These are phyloP conservation scores for Nautilus pompilius DNA, from an alignment of 1,140 invertebrate genomes.

Conservation along the genomic window DNA sequence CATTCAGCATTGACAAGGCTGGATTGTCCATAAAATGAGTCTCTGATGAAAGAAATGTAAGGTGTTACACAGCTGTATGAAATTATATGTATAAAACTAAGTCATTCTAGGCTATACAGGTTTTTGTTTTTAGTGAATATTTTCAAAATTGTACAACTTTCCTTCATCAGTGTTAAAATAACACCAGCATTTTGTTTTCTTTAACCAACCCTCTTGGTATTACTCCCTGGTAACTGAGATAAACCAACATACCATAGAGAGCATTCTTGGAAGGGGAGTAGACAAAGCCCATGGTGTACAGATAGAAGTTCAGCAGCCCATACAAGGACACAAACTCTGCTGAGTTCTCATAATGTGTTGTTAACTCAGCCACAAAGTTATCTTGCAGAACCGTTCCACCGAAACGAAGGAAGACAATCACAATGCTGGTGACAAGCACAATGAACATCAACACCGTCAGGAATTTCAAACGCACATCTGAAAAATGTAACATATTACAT, in stretches of 20 bases:
- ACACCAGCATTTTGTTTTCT: too few relatives aligned
- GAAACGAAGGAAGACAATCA: slow-evolving; percentile 78
- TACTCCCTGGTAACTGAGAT: background rate
- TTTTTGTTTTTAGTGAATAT: too few relatives aligned
- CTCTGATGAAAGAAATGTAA: slow-evolving; percentile 63
- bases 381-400: slow-evolving; percentile 86
- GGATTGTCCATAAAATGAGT: slow-evolving; percentile 92
- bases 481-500: slow-evolving; percentile 37
- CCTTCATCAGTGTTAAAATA: too few relatives aligned
- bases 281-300: slow-evolving; percentile 91
- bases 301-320: slow-evolving; percentile 90
- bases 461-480: slow-evolving; percentile 90
- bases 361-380: slow-evolving; percentile 85
- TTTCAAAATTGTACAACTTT: too few relatives aligned
- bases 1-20: slow-evolving; percentile 96
- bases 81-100: background rate
- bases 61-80: too few relatives aligned
- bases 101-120: too few relatives aligned
- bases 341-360: slow-evolving; percentile 83
- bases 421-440: slow-evolving; percentile 73
- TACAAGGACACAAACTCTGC: slow-evolving; percentile 94
- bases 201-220: too few relatives aligned
- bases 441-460: slow-evolving; percentile 81
- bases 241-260: slow-evolving; percentile 72
- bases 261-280: slow-evolving; percentile 82